A percentile compares a stretch with the other conserved stretches of the same genome.
phyloP scores from a whole-genome alignment of 2,113 vertebrate genomes.

The Megaleporinus macrocephalus region DNA sequence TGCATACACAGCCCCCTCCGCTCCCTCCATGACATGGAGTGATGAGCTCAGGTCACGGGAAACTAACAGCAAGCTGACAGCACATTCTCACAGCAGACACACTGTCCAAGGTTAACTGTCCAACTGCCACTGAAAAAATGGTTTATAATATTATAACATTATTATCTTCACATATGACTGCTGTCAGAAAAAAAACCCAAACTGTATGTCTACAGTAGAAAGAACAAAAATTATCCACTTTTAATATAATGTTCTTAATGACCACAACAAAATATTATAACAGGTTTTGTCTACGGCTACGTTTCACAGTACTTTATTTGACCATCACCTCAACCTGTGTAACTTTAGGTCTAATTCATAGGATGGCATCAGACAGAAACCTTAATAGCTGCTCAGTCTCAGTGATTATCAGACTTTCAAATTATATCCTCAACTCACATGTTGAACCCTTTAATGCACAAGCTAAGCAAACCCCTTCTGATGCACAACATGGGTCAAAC shows the following conservation, averaged over 20 bases:
- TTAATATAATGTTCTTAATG: no score
- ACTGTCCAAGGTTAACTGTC: background rate
- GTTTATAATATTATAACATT: no score
- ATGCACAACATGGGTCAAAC: no score
- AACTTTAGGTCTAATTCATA: background rate
- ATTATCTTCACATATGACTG: no score
- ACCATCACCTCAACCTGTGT: background rate
- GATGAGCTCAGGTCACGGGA: conserved; percentile 21
- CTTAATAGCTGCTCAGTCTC: background rate
- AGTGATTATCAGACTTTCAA: background rate
- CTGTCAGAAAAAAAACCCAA: no score
- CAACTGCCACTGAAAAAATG: background rate
- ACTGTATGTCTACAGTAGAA: no score
- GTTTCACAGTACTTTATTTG: background rate
- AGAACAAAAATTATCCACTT: no score
- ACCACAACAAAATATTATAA: no score
- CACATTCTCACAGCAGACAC: conserved; percentile 17
- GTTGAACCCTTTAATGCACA: no score
- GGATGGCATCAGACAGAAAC: no score
- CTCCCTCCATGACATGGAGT: background rate
- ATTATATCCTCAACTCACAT: no score
- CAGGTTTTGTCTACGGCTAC: background rate
- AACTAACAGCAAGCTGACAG: conserved; percentile 46
- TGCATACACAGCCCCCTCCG: background rate
- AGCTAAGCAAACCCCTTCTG: no score